phyloP scores from a whole-genome alignment of 2,888 invertebrate species.

The Himalopsyche japonica region DNA sequence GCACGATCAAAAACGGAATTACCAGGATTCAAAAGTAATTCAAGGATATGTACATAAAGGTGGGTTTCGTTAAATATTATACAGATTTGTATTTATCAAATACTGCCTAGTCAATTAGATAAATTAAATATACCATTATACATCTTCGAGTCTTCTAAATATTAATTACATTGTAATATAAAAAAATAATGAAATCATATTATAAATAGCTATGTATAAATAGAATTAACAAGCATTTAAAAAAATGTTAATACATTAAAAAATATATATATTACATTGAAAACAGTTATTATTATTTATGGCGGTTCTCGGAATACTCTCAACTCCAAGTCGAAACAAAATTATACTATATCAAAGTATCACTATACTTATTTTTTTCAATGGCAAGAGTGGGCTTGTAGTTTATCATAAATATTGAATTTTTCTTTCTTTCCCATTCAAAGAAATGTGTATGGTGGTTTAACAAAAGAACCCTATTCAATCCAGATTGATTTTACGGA shows the following conservation, averaged over 20 bases:
- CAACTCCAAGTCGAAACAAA: not conserved
- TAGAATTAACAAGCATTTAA: constrained; percentile 1
- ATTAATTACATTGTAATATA: not conserved
- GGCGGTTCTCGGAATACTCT: not conserved
- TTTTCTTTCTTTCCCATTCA: no score
- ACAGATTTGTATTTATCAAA: no score
- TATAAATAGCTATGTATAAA: not conserved
- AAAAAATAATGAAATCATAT: not conserved
- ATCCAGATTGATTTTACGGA: no score
- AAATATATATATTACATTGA: not conserved
- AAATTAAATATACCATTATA: not conserved
- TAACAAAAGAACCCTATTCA: no score
- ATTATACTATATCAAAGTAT: no score
- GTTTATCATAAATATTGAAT: not conserved
- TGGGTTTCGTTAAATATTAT: no score
- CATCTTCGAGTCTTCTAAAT: not conserved
- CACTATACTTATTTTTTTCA: no score
- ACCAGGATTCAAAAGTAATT: no score
- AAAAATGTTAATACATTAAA: not conserved
- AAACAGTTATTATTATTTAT: not conserved
- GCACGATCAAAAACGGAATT: no score
- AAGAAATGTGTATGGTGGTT: no score
- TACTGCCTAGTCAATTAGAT: not conserved
- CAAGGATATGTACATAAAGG: no score
- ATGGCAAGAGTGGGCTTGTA: not conserved